These are phyloP conservation scores for Entomyzon cyanotis DNA, from an alignment of 2,113 vertebrate genomes.

Conservation along the genomic window DNA sequence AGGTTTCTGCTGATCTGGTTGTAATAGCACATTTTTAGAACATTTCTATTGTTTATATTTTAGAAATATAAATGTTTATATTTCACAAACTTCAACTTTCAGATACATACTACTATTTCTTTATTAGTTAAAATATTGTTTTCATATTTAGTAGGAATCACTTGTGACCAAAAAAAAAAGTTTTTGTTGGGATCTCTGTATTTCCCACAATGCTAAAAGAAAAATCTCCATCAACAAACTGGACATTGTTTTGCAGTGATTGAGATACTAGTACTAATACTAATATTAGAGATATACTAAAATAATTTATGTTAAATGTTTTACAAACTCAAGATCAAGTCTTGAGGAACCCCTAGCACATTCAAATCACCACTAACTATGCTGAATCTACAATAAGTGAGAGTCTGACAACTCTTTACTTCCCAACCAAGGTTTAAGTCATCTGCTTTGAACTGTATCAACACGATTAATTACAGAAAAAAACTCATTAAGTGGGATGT, in stretches of 20 bases:
- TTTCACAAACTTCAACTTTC: background rate
- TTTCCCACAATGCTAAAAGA: background rate
- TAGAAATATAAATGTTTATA: background rate
- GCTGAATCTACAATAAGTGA: background rate
- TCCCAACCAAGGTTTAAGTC: background rate
- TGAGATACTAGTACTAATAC: too few relatives aligned
- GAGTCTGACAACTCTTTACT: background rate
- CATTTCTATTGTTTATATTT: background rate
- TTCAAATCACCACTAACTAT: background rate
- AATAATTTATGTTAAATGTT: background rate
- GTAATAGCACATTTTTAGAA: background rate
- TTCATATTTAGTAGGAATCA: background rate
- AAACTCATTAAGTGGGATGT: conserved; percentile 8
- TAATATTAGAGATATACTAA: background rate
- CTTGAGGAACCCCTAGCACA: background rate
- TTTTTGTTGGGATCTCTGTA: background rate
- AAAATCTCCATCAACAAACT: background rate
- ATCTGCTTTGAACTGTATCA: background rate
- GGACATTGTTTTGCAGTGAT: background rate
- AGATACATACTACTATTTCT: background rate
- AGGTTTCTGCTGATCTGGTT: background rate
- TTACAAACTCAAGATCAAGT: background rate
- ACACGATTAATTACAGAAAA: conserved; percentile 29
- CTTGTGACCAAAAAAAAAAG: background rate
- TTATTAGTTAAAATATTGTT: background rate